Evolutionary conservation across 2,113 vertebrate species (phyloP), one percentile per base, ranked within the genome.

Genomic region (Syrrhaptes paradoxus): DNA sequence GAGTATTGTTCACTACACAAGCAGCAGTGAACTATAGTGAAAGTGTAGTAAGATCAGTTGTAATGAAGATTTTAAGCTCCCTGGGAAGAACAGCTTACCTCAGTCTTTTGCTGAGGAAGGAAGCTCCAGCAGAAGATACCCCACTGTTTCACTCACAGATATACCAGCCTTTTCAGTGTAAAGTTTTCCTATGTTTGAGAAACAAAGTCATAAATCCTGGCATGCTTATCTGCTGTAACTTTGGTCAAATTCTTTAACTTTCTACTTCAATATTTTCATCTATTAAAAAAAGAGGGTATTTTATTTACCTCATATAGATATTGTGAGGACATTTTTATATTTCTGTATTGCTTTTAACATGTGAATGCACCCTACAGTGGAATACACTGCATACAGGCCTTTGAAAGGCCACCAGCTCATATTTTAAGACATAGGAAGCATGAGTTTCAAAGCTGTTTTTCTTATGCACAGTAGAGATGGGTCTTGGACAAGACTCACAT

Each of bases 1-100:
- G 29, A 76, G 26, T 16, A 49, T 31, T 71, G 32, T 34, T 13
- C 55, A 41, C 34, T 1, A 48, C 20, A 4, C 29, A 71, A 38
- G 57, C 0, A 0, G 63, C 73, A 82, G 36, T 26, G 73, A 85
- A 22, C 66, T 46, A 3, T 0, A 55, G 29, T 10, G 46, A 12
- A 85, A 71, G n/a, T 13, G 17, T 11, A n/a, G 17, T 13, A 29
- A 89, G 28, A 63, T 28, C 45, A 31, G 45, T 10, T 41, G 19
- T 14, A 67, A 87, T 21, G 8, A 78, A 67, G 70, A 36, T 54
- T 85, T 89, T 22, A 43, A 62, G 32, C 45, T 87, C 34, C 58
- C 31, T 49, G 24, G 45, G 28, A 65, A 52, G 70, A 43, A 6
- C 1, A 54, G 51, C 17, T 84, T 62, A 55, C 19, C 17, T 85